Conservation (phyloP, 2,888 invertebrate genomes). For the Cantharis rustica region DNA sequence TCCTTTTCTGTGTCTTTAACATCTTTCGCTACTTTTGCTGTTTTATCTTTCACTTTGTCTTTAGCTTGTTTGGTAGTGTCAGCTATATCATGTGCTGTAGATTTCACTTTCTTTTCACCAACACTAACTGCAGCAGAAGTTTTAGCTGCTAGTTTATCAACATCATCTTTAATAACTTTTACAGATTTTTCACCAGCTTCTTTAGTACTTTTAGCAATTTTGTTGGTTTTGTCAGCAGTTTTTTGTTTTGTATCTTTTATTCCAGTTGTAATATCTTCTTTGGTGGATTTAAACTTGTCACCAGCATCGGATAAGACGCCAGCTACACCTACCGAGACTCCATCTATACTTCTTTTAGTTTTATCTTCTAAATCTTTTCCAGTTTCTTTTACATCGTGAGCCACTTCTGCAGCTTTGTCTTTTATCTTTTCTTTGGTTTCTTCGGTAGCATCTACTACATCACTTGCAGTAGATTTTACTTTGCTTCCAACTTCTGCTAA, state of each 20-base stretch:
- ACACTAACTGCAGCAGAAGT: neutral
- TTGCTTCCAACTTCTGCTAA: slow-evolving; percentile 30
- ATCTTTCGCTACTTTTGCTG: slow-evolving; percentile 7
- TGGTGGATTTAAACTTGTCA: neutral
- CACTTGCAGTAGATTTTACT: slow-evolving; percentile 23
- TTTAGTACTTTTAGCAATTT: neutral
- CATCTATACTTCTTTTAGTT: neutral
- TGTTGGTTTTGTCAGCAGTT: neutral
- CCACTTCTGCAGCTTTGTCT: slow-evolving; percentile 37
- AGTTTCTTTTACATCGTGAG: slow-evolving; percentile 25
- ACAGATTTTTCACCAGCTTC: neutral
- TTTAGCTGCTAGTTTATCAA: neutral
- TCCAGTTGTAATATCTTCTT: neutral
- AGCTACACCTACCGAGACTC: neutral
- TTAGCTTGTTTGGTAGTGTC: slow-evolving; percentile 18
- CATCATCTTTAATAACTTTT: neutral
- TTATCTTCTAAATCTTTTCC: slow-evolving; percentile 23
- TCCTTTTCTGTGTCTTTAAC: neutral
- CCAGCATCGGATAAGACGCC: neutral
- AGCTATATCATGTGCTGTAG: slow-evolving; percentile 12
- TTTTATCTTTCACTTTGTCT: slow-evolving; percentile 13
- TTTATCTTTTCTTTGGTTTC: slow-evolving; percentile 33
- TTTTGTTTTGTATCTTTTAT: neutral
- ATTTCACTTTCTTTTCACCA: neutral
- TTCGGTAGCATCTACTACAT: slow-evolving; percentile 8